Conservation (phyloP, 2,113 vertebrate species). For the Sarotherodon lohbergeri region DNA sequence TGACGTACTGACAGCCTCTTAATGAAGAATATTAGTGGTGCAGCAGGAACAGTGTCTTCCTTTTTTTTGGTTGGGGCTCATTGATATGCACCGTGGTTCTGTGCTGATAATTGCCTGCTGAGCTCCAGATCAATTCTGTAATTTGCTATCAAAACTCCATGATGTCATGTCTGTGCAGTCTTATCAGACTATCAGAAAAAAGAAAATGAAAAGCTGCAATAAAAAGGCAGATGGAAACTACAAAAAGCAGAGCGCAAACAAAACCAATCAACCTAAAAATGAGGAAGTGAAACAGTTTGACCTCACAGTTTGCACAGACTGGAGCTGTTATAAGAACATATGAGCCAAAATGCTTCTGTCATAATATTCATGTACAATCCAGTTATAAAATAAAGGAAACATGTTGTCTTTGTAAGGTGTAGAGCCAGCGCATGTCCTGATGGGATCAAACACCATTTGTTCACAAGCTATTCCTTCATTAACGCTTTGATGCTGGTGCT, state of each 20-base stretch:
- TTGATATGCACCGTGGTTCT: conserved; percentile 42
- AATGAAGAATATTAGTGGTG: conserved; percentile 28
- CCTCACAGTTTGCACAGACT: not conserved
- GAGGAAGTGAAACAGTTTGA: not conserved
- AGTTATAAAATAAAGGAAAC: not conserved
- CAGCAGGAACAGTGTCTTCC: not conserved
- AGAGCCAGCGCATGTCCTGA: not conserved
- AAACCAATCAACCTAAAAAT: not conserved
- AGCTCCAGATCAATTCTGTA: conserved; percentile 58
- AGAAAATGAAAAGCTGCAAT: not conserved
- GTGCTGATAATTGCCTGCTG: conserved; percentile 55
- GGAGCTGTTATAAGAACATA: not conserved
- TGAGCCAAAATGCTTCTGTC: not conserved
- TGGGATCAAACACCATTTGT: not conserved
- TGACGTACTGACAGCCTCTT: conserved; percentile 7
- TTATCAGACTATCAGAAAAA: not conserved
- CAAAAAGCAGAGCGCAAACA: not conserved
- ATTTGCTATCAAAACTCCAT: conserved; percentile 54
- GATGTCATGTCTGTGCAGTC: conserved; percentile 23
- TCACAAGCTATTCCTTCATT: not conserved
- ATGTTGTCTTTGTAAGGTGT: not conserved
- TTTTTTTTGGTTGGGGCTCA: not conserved
- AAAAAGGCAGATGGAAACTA: not conserved
- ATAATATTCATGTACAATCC: not conserved
- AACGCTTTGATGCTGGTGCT: not conserved